Percentiles rank a stretch among this genome's conserved stretches.
Evolutionary conservation across 2,888 invertebrate genomes (phyloP).

Genomic region (Microchrysa polita): DNA sequence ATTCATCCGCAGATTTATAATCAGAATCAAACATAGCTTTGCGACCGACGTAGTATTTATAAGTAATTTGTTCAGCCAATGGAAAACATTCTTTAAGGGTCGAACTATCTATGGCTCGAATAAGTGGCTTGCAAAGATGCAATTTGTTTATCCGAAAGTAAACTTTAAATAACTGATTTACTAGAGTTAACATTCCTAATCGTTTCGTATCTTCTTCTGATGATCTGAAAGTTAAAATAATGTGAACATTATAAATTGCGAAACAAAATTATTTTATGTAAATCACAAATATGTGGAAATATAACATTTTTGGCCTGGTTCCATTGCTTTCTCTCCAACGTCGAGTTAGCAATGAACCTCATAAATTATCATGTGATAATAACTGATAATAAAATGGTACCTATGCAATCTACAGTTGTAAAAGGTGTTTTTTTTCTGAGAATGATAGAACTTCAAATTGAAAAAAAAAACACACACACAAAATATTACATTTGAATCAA

Average conservation of each 20-base stretch:
- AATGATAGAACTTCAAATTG: too few relatives aligned
- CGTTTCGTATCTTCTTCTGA: conserved; percentile 92
- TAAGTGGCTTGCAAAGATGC: conserved; percentile 91
- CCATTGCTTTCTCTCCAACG: too few relatives aligned
- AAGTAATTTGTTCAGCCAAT: conserved; percentile 93
- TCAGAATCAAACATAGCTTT: conserved; percentile 99
- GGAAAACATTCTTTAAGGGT: conserved; percentile 90
- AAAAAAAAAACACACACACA: too few relatives aligned
- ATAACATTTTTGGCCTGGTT: background rate
- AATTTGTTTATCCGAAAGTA: conserved; percentile 93
- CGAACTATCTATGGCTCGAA: conserved; percentile 94
- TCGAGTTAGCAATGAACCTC: too few relatives aligned
- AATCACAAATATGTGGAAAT: background rate
- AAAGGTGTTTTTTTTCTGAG: too few relatives aligned
- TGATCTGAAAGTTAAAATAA: conserved; percentile 65
- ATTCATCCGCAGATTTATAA: conserved; percentile 91
- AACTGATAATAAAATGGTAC: too few relatives aligned
- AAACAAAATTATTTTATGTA: too few relatives aligned
- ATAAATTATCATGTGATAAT: too few relatives aligned
- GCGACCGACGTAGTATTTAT: conserved; percentile 95
- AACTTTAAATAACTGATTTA: conserved; percentile 95
- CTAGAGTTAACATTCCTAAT: conserved; percentile 94
- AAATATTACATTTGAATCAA: too few relatives aligned
- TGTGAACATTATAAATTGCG: too few relatives aligned
- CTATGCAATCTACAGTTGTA: too few relatives aligned